Conservation (phyloP, 1,140 invertebrate species). For the Hetaerina americana region DNA sequence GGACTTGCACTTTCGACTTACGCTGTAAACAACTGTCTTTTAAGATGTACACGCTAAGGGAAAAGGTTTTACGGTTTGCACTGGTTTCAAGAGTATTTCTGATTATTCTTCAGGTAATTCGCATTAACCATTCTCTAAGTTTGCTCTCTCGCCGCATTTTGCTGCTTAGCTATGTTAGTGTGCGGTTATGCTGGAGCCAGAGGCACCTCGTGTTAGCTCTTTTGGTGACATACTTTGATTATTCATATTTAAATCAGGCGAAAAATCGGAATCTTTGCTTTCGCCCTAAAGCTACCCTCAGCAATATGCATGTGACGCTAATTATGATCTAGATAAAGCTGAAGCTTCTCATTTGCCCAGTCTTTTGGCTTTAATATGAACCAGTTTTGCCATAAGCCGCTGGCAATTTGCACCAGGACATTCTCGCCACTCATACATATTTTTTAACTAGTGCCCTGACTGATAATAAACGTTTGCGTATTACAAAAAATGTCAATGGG, state of each 20-base stretch:
- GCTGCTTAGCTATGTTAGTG: not conserved
- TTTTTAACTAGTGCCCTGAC: too few relatives aligned
- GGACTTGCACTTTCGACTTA: too few relatives aligned
- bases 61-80: not conserved
- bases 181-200: not conserved
- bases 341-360: too few relatives aligned
- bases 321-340: too few relatives aligned
- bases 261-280: not conserved
- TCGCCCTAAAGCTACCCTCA: not conserved
- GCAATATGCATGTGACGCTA: too few relatives aligned
- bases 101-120: not conserved
- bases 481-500: too few relatives aligned
- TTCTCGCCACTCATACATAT: too few relatives aligned
- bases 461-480: too few relatives aligned
- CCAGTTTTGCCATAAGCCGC: too few relatives aligned
- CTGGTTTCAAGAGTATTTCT: not conserved
- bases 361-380: too few relatives aligned
- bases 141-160: not conserved
- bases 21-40: too few relatives aligned
- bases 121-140: not conserved
- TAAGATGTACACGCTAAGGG: not conserved
- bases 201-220: not conserved
- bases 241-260: not conserved
- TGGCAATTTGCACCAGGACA: too few relatives aligned
- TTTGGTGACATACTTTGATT: not conserved